phyloP scores from a whole-genome alignment of 2,113 vertebrate species.

The Ariopsis seemanni region DNA sequence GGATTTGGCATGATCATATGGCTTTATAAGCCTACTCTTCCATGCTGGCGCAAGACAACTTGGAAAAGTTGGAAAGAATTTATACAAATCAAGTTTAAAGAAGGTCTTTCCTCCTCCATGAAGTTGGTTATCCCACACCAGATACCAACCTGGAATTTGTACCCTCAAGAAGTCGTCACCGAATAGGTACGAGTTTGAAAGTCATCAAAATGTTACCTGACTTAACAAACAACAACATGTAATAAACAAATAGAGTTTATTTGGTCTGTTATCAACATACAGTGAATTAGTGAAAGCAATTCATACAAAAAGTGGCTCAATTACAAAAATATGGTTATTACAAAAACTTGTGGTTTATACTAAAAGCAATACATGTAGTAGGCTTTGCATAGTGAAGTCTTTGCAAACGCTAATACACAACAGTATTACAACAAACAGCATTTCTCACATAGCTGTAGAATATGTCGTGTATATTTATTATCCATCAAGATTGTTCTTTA shows the following conservation, averaged over 20 bases:
- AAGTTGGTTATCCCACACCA: too few species aligned
- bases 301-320: conserved; percentile 36
- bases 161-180: neutral
- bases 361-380: neutral
- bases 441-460: neutral
- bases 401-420: neutral
- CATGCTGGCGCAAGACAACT: too few species aligned
- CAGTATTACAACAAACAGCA: neutral
- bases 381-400: conserved; percentile 14
- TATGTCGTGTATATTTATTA: too few species aligned
- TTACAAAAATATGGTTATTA: conserved; percentile 47
- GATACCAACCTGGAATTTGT: too few species aligned
- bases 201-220: neutral
- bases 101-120: too few species aligned
- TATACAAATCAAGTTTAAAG: too few species aligned
- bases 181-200: neutral
- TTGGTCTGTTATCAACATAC: conserved; percentile 34
- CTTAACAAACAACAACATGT: neutral
- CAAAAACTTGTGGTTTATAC: neutral
- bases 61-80: too few species aligned
- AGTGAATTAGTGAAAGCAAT: conserved; percentile 23
- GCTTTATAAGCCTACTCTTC: too few species aligned
- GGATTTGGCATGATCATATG: too few species aligned
- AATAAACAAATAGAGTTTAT: conserved; percentile 43
- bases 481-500: neutral